Conservation (phyloP, 2,888 invertebrate genomes). For the Eilema depressum region DNA sequence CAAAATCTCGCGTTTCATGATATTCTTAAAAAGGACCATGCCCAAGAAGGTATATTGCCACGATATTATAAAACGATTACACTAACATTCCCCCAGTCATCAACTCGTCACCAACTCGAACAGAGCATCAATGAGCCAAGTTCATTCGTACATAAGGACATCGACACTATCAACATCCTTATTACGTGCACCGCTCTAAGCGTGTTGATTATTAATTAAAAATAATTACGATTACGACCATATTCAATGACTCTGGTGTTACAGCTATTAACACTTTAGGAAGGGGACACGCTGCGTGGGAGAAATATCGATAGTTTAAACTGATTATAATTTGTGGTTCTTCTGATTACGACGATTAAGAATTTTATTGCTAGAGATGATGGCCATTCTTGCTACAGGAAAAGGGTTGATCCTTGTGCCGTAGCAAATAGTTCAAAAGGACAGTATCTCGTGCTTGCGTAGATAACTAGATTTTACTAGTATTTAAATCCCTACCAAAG, state of each 20-base stretch:
- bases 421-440: too few relatives aligned
- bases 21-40: too few relatives aligned
- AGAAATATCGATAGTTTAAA: constrained; percentile 44
- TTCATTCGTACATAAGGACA: constrained; percentile 59
- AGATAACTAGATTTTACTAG: too few relatives aligned
- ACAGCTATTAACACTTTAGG: constrained; percentile 81
- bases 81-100: too few relatives aligned
- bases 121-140: constrained; percentile 26
- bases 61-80: too few relatives aligned
- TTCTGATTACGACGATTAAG: background rate
- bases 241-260: constrained; percentile 87
- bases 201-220: constrained; percentile 87
- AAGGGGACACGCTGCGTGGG: constrained; percentile 51
- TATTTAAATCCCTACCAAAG: too few relatives aligned
- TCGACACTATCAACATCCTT: constrained; percentile 81
- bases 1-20: too few relatives aligned
- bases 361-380: background rate
- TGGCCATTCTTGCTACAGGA: too few relatives aligned
- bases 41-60: too few relatives aligned
- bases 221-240: constrained; percentile 87
- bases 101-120: background rate
- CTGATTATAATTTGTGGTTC: background rate
- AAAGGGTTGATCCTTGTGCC: too few relatives aligned
- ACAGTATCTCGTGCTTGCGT: too few relatives aligned
- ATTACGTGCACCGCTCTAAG: constrained; percentile 81